Evolutionary conservation across 2,888 invertebrate genomes (phyloP), one percentile per base, ranked within the genome.

Genomic region (Eudasyphora cyanicolor): DNA sequence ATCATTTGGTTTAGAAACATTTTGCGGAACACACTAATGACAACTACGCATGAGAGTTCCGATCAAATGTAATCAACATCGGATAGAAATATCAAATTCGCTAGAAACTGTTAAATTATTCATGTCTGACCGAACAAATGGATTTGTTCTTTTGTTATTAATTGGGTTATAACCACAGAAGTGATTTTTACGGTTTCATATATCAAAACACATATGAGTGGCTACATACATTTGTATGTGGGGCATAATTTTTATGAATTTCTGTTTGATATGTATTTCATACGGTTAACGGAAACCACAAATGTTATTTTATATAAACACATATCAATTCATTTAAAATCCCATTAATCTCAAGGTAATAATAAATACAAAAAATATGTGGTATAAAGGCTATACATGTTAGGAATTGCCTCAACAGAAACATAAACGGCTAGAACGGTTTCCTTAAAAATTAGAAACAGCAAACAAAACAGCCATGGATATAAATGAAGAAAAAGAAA

Each of bases 321-420:
- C n/a, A n/a, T n/a, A 54, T 24, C 54, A 54, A 57, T 57, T 57
- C 38, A 42, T 79, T 82, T 75, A 57, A 71, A 82, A 79, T 19
- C 35, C 49, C 38, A 79, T 73, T 79, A 67, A 62, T 51, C 57
- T 79, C 79, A 79, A 83, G 82, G 79, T 69, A 76, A 79, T 77
- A 27, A 69, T 74, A 38, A 14, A 60, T n/a, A n/a, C n/a, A n/a
- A n/a, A n/a, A n/a, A n/a, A n/a, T n/a, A n/a, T n/a, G n/a, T n/a
- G n/a, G n/a, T n/a, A n/a, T n/a, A n/a, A n/a, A 7, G 2, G 5
- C 19, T 1, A 19, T 54, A 10, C 8, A 57, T n/a, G 57, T 14
- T 57, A 27, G 57, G 57, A 57, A 57, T 57, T 27, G 24, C 21
- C 21, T 24, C 21, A 54, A 54, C 54, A 54, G 5, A 19, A 49